Conservation (phyloP, 2,113 vertebrate genomes). For the Myanophis thanlyinensis region DNA sequence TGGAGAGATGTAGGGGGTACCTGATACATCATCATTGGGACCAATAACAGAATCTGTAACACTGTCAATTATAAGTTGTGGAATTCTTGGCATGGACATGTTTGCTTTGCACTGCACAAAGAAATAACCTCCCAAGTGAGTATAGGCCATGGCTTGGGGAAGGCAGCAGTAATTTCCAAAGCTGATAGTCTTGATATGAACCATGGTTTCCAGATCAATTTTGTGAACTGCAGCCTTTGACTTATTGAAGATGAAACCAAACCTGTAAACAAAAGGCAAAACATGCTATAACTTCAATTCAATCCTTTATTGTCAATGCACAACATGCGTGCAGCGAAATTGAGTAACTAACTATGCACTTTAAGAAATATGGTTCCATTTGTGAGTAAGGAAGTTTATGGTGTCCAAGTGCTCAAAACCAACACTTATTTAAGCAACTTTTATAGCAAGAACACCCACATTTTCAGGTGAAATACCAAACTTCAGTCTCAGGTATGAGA, state of each 20-base stretch:
- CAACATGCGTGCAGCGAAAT: too few species aligned
- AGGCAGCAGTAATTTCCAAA: conserved; percentile 78
- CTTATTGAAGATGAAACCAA: conserved; percentile 90
- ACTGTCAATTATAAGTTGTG: conserved; percentile 86
- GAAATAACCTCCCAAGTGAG: conserved; percentile 89
- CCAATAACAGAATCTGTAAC: conserved; percentile 86
- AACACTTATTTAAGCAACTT: background rate
- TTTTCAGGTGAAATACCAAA: background rate
- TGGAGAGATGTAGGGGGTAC: conserved; percentile 78
- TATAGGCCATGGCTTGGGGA: conserved; percentile 87
- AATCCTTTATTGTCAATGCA: too few species aligned
- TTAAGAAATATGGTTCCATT: fast-evolving
- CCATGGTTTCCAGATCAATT: conserved; percentile 92
- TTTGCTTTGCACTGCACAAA: conserved; percentile 80
- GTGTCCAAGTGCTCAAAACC: background rate
- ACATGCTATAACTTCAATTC: too few species aligned
- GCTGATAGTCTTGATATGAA: conserved; percentile 83
- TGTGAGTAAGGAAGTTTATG: background rate
- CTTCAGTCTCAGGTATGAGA: background rate
- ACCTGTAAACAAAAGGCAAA: conserved; percentile 68
- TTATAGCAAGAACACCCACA: background rate
- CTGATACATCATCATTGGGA: conserved; percentile 72
- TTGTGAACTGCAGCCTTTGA: conserved; percentile 82
- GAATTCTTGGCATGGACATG: fast-evolving
- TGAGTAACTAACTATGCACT: background rate